Percentiles rank a stretch among this genome's conserved stretches.
These are phyloP conservation scores for Babyrousa celebensis DNA, from an alignment of 2,797 vertebrate genomes.

Conservation along the genomic window DNA sequence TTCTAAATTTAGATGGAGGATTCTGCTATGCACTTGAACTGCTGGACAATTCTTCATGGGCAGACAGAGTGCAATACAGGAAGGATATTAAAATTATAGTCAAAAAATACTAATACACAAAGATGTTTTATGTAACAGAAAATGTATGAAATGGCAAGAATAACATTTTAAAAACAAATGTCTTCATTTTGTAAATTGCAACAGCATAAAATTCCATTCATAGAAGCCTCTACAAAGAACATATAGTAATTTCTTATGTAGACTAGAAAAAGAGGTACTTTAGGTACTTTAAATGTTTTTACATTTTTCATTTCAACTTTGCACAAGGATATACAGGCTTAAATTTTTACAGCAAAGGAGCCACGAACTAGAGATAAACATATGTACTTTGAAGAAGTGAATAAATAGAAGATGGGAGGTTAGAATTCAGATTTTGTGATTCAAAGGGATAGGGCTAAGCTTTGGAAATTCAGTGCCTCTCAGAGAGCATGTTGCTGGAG, in stretches of 20 bases:
- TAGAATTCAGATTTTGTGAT: slow-evolving; percentile 38
- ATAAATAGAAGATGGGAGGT: slow-evolving; percentile 14
- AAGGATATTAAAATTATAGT: neutral
- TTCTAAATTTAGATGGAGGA: slow-evolving; percentile 78
- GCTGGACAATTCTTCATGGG: slow-evolving; percentile 5
- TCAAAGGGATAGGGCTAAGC: neutral
- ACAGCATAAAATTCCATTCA: neutral
- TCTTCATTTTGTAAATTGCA: slow-evolving; percentile 35
- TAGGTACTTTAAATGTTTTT: neutral
- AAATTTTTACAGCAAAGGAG: slow-evolving; percentile 33
- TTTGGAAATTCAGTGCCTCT: neutral
- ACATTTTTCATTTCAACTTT: slow-evolving; percentile 53
- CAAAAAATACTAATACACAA: slow-evolving; percentile 44
- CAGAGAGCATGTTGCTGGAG: neutral
- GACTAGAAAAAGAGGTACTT: neutral
- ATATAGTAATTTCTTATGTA: slow-evolving; percentile 20
- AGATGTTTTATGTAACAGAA: slow-evolving; percentile 52
- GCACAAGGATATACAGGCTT: neutral
- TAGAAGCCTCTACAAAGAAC: slow-evolving; percentile 10
- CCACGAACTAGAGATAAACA: neutral
- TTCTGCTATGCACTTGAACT: slow-evolving; percentile 28
- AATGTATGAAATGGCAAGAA: slow-evolving; percentile 51
- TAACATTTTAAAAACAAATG: slow-evolving; percentile 18
- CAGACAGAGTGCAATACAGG: slow-evolving; percentile 27
- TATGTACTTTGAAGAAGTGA: neutral